Percentiles rank a stretch among this genome's conserved stretches.
These are phyloP conservation scores for Apostichopus parvimensis DNA, from an alignment of 35 echinoderm and acorn worm species.

Conservation along the genomic window DNA sequence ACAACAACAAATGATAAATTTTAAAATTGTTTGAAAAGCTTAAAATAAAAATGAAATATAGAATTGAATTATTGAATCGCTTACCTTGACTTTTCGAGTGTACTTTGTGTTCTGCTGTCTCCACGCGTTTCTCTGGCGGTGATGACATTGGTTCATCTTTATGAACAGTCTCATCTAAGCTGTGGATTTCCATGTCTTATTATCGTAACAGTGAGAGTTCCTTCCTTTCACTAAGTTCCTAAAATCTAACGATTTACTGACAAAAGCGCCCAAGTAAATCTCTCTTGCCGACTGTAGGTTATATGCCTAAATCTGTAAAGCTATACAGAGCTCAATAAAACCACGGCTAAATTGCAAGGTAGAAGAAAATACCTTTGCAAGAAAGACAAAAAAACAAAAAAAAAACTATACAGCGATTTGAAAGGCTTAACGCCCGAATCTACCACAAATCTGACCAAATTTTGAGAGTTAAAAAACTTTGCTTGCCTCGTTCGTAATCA, in stretches of 20 bases:
- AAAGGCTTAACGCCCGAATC: slow-evolving; percentile 15
- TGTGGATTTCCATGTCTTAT: slow-evolving; percentile 35
- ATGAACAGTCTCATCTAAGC: slow-evolving; percentile 36
- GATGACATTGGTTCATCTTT: slow-evolving; percentile 8
- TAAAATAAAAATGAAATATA: neutral
- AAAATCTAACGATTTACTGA: slow-evolving; percentile 37
- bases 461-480: slow-evolving; percentile 28
- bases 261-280: slow-evolving; percentile 34
- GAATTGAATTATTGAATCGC: neutral
- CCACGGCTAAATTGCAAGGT: neutral
- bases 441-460: slow-evolving; percentile 42
- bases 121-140: slow-evolving; percentile 13
- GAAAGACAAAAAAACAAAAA: neutral
- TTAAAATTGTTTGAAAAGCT: neutral
- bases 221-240: slow-evolving; percentile 17
- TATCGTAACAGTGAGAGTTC: slow-evolving; percentile 19
- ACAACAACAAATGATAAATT: no score
- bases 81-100: slow-evolving; percentile 21
- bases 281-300: neutral
- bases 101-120: slow-evolving; percentile 37
- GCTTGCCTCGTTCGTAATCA: slow-evolving; percentile 2
- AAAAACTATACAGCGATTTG: slow-evolving; percentile 30
- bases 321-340: slow-evolving; percentile 14
- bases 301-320: slow-evolving; percentile 17
- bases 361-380: neutral